Base-by-base conservation (phyloP, 2,888 invertebrate genomes). In the Callimorpha dominula region DNA sequence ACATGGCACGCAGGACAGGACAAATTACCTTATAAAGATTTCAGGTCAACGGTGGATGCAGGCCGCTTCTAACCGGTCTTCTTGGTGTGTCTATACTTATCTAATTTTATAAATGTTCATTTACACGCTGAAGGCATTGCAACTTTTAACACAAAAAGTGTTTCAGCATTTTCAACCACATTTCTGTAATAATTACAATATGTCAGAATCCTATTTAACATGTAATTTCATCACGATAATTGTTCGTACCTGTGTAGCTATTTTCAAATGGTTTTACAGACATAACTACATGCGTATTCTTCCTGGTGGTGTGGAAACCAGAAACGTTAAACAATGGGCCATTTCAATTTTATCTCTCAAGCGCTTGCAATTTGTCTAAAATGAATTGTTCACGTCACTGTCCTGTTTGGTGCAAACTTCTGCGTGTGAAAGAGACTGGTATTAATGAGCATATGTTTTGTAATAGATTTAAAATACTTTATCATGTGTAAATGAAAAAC, bases 231-330 rank as follows among this genome's bases (percentile, higher is more conserved):
- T 74, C 73, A 65, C 69, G 70, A 74, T 80, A 77, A 78, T 78
- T 78, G 52, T 64, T 74, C 71, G 70, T 72, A 77, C 76, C 69
- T 75, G 67, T 66, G 69, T 67, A 71, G 68, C 84, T 74, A 78
- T 84, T 81, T 77, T 84, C 78, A 79, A 82, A 77, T 78, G 72
- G 77, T 82, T 78, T 82, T 82, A 78, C 85, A 84, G 78, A 72
- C 57, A 75, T 73, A 77, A 75, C 78, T 70, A 79, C 84, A 87
- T 78, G 76, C 78, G 78, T 70, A 74, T 68, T 74, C 87, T 90
- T 90, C 88, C 89, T 88, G 74, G 85, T 87, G 74, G 79, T 89
- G 90, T 90, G 90, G 89, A 90, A 91, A 91, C 90, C 90, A 91
- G 90, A 91, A 91, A 85, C 81, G 73, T 75, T 65, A 84, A 73